Conservation (phyloP, 2,888 invertebrate genomes). For the Aphelenchoides bicaudatus region DNA sequence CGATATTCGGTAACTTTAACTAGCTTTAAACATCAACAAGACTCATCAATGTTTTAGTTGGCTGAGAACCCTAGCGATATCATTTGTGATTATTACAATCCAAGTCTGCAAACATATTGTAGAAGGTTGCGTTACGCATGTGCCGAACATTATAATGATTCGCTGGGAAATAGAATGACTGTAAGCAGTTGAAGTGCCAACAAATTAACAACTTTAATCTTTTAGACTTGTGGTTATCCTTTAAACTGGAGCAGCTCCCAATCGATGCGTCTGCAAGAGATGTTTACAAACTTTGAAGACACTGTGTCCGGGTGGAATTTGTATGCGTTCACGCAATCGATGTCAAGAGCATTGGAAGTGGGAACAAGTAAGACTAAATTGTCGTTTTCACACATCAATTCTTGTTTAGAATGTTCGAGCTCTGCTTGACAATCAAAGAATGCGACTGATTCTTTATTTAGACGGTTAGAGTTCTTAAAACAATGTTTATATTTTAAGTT, state of each 20-base stretch:
- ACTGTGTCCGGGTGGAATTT: constrained; percentile 33
- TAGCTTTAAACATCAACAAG: constrained; percentile 1
- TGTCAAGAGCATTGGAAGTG: constrained; percentile 42
- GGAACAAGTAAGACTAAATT: constrained; percentile 34
- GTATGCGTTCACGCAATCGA: constrained; percentile 25
- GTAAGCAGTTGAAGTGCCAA: background rate
- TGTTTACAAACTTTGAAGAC: constrained; percentile 23
- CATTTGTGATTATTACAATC: constrained; percentile 93
- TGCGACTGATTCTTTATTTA: constrained; percentile 4
- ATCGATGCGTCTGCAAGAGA: constrained; percentile 8
- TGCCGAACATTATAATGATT: constrained; percentile 84
- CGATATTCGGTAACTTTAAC: background rate
- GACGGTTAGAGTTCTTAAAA: too few relatives aligned
- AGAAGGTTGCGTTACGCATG: constrained; percentile 89
- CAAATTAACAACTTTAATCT: background rate
- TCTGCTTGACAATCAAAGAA: background rate
- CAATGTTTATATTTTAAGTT: too few relatives aligned
- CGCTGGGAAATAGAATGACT: constrained; percentile 12
- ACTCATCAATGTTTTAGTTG: constrained; percentile 13
- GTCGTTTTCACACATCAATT: background rate
- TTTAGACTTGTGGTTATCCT: constrained; percentile 31
- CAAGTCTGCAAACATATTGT: constrained; percentile 77
- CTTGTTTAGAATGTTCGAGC: constrained; percentile 3
- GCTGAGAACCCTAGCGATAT: constrained; percentile 65
- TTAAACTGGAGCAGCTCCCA: constrained; percentile 19